These are phyloP conservation scores for Alosa sapidissima DNA, from an alignment of 2,797 vertebrate genomes.

Conservation along the genomic window DNA sequence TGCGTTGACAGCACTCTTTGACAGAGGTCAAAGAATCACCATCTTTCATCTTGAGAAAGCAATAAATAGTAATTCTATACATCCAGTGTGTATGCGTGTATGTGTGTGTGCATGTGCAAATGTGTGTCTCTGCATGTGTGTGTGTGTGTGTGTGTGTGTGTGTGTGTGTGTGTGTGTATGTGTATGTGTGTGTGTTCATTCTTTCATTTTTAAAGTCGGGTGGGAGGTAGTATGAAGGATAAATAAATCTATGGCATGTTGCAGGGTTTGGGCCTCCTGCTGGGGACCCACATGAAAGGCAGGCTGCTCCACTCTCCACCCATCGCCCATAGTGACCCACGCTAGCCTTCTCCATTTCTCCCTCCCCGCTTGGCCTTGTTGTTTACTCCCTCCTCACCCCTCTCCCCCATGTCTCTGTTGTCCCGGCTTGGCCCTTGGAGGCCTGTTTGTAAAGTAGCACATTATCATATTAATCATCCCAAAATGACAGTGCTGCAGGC, in stretches of 20 bases:
- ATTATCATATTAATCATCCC: constrained; percentile 17
- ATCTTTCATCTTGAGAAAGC: constrained; percentile 2
- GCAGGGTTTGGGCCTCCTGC: not conserved
- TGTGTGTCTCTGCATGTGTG: not conserved
- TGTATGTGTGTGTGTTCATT: not conserved
- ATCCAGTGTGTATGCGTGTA: constrained; percentile 20
- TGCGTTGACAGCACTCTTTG: not conserved
- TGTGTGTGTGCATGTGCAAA: not conserved
- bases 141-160: not conserved
- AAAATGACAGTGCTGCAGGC: constrained; percentile 20
- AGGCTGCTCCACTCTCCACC: not conserved
- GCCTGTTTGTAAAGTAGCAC: not conserved
- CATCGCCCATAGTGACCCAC: not conserved
- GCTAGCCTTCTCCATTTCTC: not conserved
- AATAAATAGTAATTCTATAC: constrained; percentile 13
- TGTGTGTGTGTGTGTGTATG: constrained; percentile 6
- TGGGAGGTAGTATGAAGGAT: constrained; percentile 54
- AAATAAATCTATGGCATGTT: constrained; percentile 34
- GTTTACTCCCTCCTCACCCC: not conserved
- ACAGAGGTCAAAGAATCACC: constrained; percentile 1
- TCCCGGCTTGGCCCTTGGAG: not conserved
- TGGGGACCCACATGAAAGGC: not conserved
- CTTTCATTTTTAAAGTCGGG: constrained; percentile 59
- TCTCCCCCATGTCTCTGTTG: not conserved
- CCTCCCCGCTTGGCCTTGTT: not conserved